Evolutionary conservation across 2,113 vertebrate genomes (phyloP), one percentile per base, ranked within the genome.

Genomic region (Oryzias woworae): DNA sequence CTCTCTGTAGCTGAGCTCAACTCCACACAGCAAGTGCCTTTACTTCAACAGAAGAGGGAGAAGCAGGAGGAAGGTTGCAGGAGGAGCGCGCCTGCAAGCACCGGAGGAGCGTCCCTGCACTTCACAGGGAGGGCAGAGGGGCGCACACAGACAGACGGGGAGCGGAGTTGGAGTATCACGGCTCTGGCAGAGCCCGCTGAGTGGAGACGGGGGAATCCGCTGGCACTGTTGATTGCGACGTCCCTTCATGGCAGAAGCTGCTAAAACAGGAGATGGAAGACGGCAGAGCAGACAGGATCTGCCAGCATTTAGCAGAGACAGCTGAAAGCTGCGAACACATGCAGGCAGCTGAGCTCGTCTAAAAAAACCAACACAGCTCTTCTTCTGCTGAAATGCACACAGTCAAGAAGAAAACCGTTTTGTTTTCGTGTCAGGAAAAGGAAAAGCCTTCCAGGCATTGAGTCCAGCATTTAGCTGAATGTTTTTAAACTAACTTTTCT

Each of bases 1-100:
- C 61, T 63, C 82, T 85, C 85, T 89, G 88, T 88, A 90, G 85
- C 89, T 89, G 89, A 83, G 84, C 81, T 87, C 85, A 86, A 85
- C 81, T 84, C 82, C 80, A 86, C 80, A 88, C 81, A 87, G 85
- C 85, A 84, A 87, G 87, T 85, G 88, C 85, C 73, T 87, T 87
- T 80, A 87, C 85, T 85, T 77, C 43, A 82, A 75, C 80, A 82
- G 77, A 68, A 74, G 77, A 80, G 77, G 72, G 60, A 69, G 65
- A 66, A 69, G 70, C 63, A 54, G 65, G 62, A 75, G 75, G 73
- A 79, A 75, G 57, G 70, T 59, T 62, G 73, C 70, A 66, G 66
- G 14, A 60, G 60, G 68, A 78, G 72, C 75, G 69, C 55, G 54
- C 67, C 18, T 62, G 57, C 59, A 75, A 18, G 18, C 56, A 67